Evolutionary conservation across 2,888 invertebrate species (phyloP), one percentile per base, ranked within the genome.

Genomic region (Leptopilina myrica): DNA sequence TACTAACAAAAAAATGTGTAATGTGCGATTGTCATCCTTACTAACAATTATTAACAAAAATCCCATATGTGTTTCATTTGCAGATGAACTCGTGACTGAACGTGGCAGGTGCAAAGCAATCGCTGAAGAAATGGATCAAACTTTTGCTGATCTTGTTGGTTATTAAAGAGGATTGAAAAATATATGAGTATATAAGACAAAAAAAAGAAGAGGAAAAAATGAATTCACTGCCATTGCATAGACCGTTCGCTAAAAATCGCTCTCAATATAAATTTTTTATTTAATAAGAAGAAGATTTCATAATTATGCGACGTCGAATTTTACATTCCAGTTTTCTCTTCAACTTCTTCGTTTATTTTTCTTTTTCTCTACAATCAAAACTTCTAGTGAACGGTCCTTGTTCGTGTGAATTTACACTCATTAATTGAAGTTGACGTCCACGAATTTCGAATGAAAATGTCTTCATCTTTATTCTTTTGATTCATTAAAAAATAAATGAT

Each of bases 101-200:
- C 98, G 98, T 94, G 97, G 98, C 94, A 98, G 97, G 93, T 99
- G 97, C 95, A 99, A 99, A 94, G 96, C 96, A 86, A 98, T 99
- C 92, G 98, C 98, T 89, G 98, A 98, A 92, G 98, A 99, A 93
- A 95, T 99, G 95, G 98, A 98, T 93, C 96, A 96, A 92, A 98
- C 98, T 83, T 98, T 98, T 93, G 98, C 98, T 86, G 98, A 99
- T 93, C 94, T 98, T 90, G 97, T 97, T 91, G 98, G 97, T 89
- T 97, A 97, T 93, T 97, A 95, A 87, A 83, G 75, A 78, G 84
- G 77, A 77, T 62, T 59, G 14, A 76, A 49, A 49, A 49, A 49
- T 11, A 49, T 64, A 69, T 33, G 64, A 15, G n/a, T 67, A 80
- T 67, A 79, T 65, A 53, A 76, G 43, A 80, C 84, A 85, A 1